Evolutionary conservation across 1,140 invertebrate genomes (phyloP), one percentile per base, ranked within the genome.

Genomic region (Teleogryllus occipitalis): DNA sequence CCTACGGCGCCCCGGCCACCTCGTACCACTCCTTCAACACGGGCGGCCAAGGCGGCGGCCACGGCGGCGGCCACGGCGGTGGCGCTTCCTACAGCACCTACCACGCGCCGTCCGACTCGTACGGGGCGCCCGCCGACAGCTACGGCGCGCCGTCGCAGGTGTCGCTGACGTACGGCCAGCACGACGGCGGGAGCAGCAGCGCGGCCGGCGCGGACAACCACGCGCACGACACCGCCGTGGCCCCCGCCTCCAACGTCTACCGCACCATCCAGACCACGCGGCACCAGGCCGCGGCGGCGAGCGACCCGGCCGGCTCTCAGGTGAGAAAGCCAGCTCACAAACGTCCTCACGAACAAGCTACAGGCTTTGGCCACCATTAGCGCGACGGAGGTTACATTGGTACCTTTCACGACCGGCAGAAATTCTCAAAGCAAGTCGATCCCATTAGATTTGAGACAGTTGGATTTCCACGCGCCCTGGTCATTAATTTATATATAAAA

Each of bases 1-100:
- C 81, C 14, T 83, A 82, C 65, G 82, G 81, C 75, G 78, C 80
- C 47, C 82, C 82, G 0, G 8, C 22, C 18, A 10, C 48, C 47
- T 77, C 21, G 48, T 21, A 22, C n/a, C 48, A 10, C 76, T 48
- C 47, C 47, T 21, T 48, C 76, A 77, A 39, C 27, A 39, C 54
- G 54, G 10, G 2, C 10, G 10, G 10, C 0, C 18, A 14, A 14
- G 54, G 10, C 10, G 54, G 54, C 10, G 18, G 54, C 54, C 54
- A 65, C 54, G 54, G 54, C 10, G 54, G 54, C 10, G 18, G 54
- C 54, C 10, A 18, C 18, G 54, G 54, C 10, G 54, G 54, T 18
- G 10, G 18, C 18, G 54, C 10, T 7, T 14, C 10, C 54, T 75
- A 12, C 75, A 77, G 79, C n/a, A 81, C 77, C 10, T 82, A 82